Conservation (phyloP, 2,797 vertebrate species). For the Gymnoscopelus braueri region DNA sequence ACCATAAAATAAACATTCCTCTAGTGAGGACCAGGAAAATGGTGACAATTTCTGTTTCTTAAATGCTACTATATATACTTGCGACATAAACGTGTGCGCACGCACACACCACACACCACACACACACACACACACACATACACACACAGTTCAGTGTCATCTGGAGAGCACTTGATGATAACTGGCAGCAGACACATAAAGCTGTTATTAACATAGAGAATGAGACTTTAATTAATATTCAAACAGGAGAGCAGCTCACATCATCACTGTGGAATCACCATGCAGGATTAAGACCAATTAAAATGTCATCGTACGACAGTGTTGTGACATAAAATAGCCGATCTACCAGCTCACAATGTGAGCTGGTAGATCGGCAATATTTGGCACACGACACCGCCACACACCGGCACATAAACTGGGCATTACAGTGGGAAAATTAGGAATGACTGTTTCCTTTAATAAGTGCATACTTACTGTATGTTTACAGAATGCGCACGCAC, state of each 20-base stretch:
- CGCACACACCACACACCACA: background rate
- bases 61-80: too few species aligned
- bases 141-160: constrained; percentile 28
- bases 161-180: constrained; percentile 52
- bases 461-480: constrained; percentile 20
- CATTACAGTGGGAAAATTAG: constrained; percentile 40
- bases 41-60: too few species aligned
- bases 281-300: constrained; percentile 33
- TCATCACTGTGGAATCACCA: constrained; percentile 54
- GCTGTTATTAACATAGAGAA: constrained; percentile 54
- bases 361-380: too few species aligned
- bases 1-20: too few species aligned
- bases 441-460: constrained; percentile 56
- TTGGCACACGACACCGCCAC: too few species aligned
- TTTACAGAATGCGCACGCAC: constrained; percentile 15
- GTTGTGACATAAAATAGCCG: too few species aligned
- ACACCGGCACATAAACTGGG: too few species aligned
- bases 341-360: too few species aligned
- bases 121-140: constrained; percentile 12
- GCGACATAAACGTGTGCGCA: too few species aligned
- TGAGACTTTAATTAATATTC: constrained; percentile 69
- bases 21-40: too few species aligned
- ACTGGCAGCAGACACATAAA: constrained; percentile 51
- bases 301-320: too few species aligned
- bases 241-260: constrained; percentile 51